These are phyloP conservation scores for Callinectes sapidus DNA, from an alignment of 2,888 invertebrate species.

Conservation along the genomic window DNA sequence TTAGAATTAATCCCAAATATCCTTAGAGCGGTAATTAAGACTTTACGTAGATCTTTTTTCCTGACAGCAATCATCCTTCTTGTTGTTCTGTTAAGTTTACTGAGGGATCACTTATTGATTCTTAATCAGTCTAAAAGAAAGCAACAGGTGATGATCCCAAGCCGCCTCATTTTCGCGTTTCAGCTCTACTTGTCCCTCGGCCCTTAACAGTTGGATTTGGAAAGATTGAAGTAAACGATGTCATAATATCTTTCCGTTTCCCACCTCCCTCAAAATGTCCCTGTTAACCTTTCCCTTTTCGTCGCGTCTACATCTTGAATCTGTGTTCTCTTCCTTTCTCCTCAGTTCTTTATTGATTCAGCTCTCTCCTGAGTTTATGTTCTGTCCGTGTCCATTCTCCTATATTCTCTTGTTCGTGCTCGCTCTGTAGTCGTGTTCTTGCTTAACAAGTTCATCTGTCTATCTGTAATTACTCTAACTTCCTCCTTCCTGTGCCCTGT, in stretches of 20 bases:
- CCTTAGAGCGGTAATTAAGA: background rate
- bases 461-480: background rate
- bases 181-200: background rate
- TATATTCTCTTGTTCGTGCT: background rate
- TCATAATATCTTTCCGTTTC: constrained; percentile 7
- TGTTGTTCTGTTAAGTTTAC: background rate
- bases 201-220: background rate
- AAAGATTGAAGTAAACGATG: background rate
- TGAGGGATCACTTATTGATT: background rate
- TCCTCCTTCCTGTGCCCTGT: background rate
- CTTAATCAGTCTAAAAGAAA: background rate
- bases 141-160: background rate
- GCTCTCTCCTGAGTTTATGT: background rate
- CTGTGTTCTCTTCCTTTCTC: background rate
- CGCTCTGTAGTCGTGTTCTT: background rate
- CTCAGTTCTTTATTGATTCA: background rate
- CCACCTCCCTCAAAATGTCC: background rate
- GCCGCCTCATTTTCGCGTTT: background rate
- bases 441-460: background rate
- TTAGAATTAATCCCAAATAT: background rate
- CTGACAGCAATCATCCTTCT: background rate
- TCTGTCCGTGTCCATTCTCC: background rate
- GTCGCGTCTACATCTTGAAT: background rate
- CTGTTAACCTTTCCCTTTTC: background rate
- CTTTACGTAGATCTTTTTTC: background rate